Evolutionary conservation across 2,797 vertebrate genomes (phyloP).

Genomic region (Emydoidea blandingii): DNA sequence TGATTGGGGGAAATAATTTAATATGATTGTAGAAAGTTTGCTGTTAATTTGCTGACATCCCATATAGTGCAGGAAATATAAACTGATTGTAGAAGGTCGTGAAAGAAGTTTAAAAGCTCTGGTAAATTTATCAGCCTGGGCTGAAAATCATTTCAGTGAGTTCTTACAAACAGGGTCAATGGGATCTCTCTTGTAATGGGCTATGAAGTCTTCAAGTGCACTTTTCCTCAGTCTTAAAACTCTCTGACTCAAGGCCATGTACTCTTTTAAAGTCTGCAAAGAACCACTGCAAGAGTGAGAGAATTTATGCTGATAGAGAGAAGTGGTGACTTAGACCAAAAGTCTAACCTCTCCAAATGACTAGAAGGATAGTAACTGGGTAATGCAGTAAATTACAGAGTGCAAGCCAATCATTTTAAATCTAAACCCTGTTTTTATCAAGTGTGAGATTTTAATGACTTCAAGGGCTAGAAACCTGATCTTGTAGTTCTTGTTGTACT

Average conservation of each 20-base stretch:
- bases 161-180: conserved; percentile 23
- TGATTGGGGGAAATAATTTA: conserved; percentile 28
- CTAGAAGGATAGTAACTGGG: not conserved
- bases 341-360: not conserved
- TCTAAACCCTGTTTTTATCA: not conserved
- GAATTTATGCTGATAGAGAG: conserved; percentile 23
- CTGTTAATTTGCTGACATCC: conserved; percentile 52
- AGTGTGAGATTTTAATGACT: not conserved
- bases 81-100: not conserved
- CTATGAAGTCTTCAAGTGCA: not conserved
- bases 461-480: not conserved
- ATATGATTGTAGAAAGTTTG: conserved; percentile 1
- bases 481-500: not conserved
- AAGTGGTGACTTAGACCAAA: not conserved
- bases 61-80: not conserved
- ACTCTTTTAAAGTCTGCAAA: not conserved
- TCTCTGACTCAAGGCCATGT: not conserved
- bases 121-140: conserved; percentile 20
- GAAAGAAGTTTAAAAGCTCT: conserved; percentile 29
- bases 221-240: not conserved
- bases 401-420: not conserved
- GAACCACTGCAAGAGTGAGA: not conserved
- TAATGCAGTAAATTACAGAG: not conserved
- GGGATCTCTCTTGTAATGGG: conserved; percentile 14
- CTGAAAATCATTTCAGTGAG: conserved; percentile 4